Base-by-base conservation (phyloP, 2,113 vertebrate genomes). In the Vidua macroura region DNA sequence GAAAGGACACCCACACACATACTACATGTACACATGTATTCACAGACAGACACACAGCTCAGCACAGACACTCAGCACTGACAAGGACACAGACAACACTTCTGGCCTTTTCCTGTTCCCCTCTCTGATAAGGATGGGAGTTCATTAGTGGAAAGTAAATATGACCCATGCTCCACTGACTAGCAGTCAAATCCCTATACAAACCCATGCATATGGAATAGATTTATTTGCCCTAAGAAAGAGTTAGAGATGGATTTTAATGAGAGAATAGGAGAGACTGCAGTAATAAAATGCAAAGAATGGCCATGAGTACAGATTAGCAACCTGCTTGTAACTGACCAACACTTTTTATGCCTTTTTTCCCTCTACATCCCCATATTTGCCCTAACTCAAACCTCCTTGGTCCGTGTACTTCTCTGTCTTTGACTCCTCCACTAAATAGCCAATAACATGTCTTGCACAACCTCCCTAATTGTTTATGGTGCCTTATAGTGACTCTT, bases 21-120 rank as follows among this genome's bases (percentile, higher is more conserved):
- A 23, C 6, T 7, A 10, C 7, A 13, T 21, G 10, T 24, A 14
- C 9, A 24, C 2, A 7, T 6, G 22, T 13, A 41, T 19, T 33
- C 11, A 35, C 19, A 22, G 37, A 5, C 51, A 74, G 31, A 9
- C 33, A 43, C 31, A 48, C 1, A 2, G 35, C 33, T 60, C 60
- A 69, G 41, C 22, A 44, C 13, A 44, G 20, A 31, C 31, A 28
- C 14, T 28, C 23, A 44, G 14, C 24, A 13, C 13, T 23, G 18
- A 28, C 17, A 55, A 6, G 35, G n/a, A 33, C 39, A 90, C 12
- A 62, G 37, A 31, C 18, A 37, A 6, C 9, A n/a, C 8, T 19
- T 31, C 3, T 0, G 1, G 8, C 15, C 6, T 55, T 59, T 13
- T 30, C 13, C 10, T 35, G 3, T 20, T 62, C 13, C 13, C 4